Base-by-base conservation (phyloP, 2,797 vertebrate species). In the Podarcis lilfordi region DNA sequence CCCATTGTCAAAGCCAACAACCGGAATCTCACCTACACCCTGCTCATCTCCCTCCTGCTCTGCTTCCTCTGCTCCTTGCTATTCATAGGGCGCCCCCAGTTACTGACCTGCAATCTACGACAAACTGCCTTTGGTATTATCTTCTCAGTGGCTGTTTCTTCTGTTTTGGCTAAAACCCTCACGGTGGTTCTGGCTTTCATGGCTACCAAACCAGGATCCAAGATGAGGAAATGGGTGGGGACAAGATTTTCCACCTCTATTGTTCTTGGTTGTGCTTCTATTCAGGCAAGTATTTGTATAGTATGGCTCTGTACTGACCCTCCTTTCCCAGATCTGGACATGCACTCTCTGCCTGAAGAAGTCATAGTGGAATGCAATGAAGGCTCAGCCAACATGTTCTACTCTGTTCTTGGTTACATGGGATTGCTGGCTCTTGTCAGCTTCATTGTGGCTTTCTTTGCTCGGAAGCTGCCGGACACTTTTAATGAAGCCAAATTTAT, bases 401-500 rank as follows among this genome's bases (percentile, higher is more conserved):
- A 50, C 45, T 21, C 7, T 45, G 40, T 69, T 8, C 64, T 82
- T 43, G 40, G 27, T 21, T 71, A 82, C 11, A 82, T 71, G 66
- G 66, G 66, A 3, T 19, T 82, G 43, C 27, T 82, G 81, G 66
- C 66, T 29, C 40, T 82, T 15, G 9, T 11, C 27, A 90, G 81
- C 23, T 87, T 92, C 77, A 40, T 4, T 7, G 3, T 82, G 27
- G 87, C 87, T 82, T 89, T 89, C 87, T 50, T 61, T 79, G 77
- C 50, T 66, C 43, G 81, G n/a, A 61, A 55, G 35, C 10, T 92
- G n/a, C 91, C 89, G 8, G 87, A 89, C 23, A 87, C 43, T n/a
- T 79, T 92, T 84, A 69, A 82, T 71, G 81, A 82, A 82, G 40
- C 81, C 81, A 82, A 68, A 43, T 9, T 43, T n/a, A n/a, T n/a